These are phyloP conservation scores for Sitophilus oryzae DNA, from an alignment of 1,140 invertebrate genomes.

Conservation along the genomic window DNA sequence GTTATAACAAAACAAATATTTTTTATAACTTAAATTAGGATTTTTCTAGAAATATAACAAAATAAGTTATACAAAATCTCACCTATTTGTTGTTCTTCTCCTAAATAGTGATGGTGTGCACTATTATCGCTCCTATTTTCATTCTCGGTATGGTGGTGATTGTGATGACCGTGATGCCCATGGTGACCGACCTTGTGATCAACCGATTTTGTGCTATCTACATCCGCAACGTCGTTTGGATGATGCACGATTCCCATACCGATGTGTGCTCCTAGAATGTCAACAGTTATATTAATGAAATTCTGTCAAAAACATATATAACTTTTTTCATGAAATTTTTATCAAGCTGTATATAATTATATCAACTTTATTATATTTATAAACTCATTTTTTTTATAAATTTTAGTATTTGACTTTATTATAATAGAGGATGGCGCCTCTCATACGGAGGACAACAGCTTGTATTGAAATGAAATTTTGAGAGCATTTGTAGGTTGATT, in stretches of 20 bases:
- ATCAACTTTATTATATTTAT: too few relatives aligned
- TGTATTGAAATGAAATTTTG: too few relatives aligned
- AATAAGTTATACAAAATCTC: not conserved
- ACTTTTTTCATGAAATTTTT: not conserved
- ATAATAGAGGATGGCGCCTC: too few relatives aligned
- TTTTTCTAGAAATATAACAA: not conserved
- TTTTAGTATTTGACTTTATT: too few relatives aligned
- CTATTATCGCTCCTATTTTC: conserved; percentile 15
- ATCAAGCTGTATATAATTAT: not conserved
- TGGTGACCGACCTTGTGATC: not conserved
- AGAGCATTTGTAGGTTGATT: too few relatives aligned
- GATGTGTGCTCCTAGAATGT: conserved; percentile 30
- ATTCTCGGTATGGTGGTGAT: conserved; percentile 1
- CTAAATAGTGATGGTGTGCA: conserved; percentile 30
- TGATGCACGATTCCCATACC: conserved; percentile 29
- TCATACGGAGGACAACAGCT: too few relatives aligned
- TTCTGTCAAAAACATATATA: not conserved
- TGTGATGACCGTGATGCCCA: conserved; percentile 11
- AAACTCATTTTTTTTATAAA: too few relatives aligned
- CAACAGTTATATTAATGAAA: conserved; percentile 22
- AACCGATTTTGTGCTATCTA: conserved; percentile 5
- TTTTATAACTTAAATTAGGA: not conserved
- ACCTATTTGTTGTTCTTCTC: conserved; percentile 31
- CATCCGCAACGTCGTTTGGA: conserved; percentile 15
- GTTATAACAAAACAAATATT: not conserved